Evolutionary conservation across 92 coral and sea anemone genomes (phyloP).

Genomic region (Zoanthus solanderi): DNA sequence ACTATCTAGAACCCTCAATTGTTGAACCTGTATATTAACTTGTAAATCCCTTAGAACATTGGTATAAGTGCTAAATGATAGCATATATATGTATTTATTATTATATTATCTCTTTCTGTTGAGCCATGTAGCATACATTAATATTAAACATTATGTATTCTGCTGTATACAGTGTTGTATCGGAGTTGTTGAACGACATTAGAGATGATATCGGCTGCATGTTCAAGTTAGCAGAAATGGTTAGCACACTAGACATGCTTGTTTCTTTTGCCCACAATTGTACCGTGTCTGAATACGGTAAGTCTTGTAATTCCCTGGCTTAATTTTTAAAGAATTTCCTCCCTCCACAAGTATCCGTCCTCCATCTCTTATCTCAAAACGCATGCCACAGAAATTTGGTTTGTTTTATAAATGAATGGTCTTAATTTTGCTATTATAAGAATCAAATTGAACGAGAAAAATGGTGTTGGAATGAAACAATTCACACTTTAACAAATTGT

Average conservation of each 20-base stretch:
- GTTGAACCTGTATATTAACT: no score
- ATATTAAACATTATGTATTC: background rate
- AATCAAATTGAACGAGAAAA: no score
- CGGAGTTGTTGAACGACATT: constrained; percentile 89
- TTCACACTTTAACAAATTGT: no score
- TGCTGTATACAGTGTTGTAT: constrained; percentile 75
- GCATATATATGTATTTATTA: no score
- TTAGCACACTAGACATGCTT: constrained; percentile 93
- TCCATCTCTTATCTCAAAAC: background rate
- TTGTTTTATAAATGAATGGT: no score
- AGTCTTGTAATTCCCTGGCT: constrained; percentile 13
- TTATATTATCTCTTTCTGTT: background rate
- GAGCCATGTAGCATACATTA: background rate
- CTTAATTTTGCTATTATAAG: no score
- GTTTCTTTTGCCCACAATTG: constrained; percentile 93
- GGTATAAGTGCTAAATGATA: background rate
- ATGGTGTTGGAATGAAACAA: no score
- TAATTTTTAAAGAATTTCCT: background rate
- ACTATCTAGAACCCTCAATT: no score
- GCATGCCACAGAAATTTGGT: no score
- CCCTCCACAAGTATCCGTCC: background rate
- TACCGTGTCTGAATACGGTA: constrained; percentile 92
- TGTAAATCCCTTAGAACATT: no score
- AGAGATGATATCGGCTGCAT: constrained; percentile 95
- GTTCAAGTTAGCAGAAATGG: constrained; percentile 93